phyloP scores from a whole-genome alignment of 1,140 invertebrate species.

The Dufourea novaeangliae region DNA sequence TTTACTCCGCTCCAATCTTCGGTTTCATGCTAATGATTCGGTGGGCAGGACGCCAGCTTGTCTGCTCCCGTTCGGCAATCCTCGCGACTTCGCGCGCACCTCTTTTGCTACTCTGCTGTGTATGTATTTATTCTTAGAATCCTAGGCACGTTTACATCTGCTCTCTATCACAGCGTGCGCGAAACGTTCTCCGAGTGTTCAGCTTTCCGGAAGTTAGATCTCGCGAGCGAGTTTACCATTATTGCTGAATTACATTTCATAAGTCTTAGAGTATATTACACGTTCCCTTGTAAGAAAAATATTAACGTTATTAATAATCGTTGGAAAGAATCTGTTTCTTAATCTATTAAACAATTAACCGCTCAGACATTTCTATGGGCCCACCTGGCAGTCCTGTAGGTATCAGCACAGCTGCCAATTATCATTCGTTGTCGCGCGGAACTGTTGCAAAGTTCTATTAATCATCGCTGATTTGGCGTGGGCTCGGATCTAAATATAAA shows the following conservation, averaged over 20 bases:
- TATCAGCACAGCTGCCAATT: background rate
- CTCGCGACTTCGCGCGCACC: background rate
- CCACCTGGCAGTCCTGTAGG: background rate
- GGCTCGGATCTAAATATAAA: constrained; percentile 27
- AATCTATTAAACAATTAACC: background rate
- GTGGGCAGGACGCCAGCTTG: background rate
- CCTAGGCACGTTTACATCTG: background rate
- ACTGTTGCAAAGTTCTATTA: constrained; percentile 47
- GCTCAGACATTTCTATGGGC: background rate
- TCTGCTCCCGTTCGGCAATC: background rate
- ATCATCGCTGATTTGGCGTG: constrained; percentile 45
- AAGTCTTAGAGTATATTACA: no score
- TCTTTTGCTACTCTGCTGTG: background rate
- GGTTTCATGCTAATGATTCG: background rate
- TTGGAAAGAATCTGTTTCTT: background rate
- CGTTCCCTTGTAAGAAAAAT: background rate
- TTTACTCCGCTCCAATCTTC: background rate
- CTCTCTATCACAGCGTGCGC: background rate
- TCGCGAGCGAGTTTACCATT: no score
- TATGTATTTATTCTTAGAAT: background rate
- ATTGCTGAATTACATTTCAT: no score
- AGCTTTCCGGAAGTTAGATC: no score
- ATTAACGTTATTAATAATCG: background rate
- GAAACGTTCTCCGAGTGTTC: no score
- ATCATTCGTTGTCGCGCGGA: constrained; percentile 9